Percentiles rank a stretch among this genome's conserved stretches.
phyloP scores from a whole-genome alignment of 2,113 vertebrate species.

The Sinosuthora webbiana region DNA sequence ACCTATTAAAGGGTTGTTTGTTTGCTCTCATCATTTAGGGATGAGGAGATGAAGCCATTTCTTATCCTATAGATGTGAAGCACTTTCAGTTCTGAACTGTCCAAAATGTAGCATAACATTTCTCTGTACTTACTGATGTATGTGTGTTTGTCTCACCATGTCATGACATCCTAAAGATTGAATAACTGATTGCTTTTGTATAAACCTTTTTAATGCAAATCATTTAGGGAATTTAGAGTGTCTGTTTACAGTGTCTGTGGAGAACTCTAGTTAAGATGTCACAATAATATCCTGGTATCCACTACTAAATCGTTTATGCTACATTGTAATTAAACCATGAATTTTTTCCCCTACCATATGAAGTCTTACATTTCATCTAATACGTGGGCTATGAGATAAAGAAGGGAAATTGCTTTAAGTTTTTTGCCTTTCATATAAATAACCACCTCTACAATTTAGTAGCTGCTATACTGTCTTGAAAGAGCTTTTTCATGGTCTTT shows the following conservation, averaged over 20 bases:
- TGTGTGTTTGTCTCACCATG: slow-evolving; percentile 22
- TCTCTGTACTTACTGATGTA: slow-evolving; percentile 18
- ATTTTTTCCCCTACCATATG: slow-evolving; percentile 2
- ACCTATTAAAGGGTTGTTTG: slow-evolving; percentile 52
- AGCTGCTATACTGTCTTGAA: not conserved
- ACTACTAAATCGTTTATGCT: slow-evolving; percentile 42
- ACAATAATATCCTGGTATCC: not conserved
- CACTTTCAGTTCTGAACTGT: slow-evolving; percentile 57
- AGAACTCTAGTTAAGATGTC: slow-evolving; percentile 5
- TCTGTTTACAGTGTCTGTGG: slow-evolving; percentile 14
- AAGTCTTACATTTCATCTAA: slow-evolving; percentile 10
- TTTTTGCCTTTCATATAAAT: not conserved
- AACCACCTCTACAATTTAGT: not conserved
- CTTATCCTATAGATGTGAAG: slow-evolving; percentile 62
- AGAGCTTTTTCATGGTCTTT: not conserved
- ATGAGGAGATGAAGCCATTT: slow-evolving; percentile 66
- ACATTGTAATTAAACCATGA: slow-evolving; percentile 60
- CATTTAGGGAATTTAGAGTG: not conserved
- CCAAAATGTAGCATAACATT: slow-evolving; percentile 50
- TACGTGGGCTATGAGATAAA: not conserved
- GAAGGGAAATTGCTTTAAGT: not conserved
- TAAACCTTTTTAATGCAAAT: slow-evolving; percentile 16
- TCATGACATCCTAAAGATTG: not conserved
- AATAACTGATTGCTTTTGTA: slow-evolving; percentile 9
- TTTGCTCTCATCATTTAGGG: slow-evolving; percentile 57